Base-by-base conservation (phyloP, 2,113 vertebrate species). In the Phylloscopus trochilus region DNA sequence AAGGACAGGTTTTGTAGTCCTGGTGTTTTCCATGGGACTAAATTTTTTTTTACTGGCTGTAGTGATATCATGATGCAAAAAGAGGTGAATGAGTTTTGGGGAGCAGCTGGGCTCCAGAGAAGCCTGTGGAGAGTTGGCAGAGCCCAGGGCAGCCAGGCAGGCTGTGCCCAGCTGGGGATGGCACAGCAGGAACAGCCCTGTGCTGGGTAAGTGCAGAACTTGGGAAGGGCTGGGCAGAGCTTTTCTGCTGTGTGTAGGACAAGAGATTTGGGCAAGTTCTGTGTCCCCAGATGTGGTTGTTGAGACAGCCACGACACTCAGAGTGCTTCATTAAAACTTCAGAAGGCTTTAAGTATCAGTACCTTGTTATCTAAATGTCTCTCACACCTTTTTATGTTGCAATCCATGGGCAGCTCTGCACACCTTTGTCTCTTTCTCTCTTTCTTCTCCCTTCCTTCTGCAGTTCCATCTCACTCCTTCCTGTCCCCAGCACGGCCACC, bases 191-290 rank as follows among this genome's bases (percentile, higher is more conserved):
- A 44, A 55, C 53, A 47, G 33, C 82, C 58, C 28, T 0, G 3
- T 41, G 62, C 63, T 31, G 44, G 43, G 12, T 13, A n/a, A 47
- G 53, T 88, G 59, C 72, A 39, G 56, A 26, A 12, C 17, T 11
- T 28, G 33, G 30, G 15, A 17, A 19, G 15, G 27, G n/a, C 51
- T 52, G 74, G 13, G 56, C 74, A 31, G 14, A 2, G 5, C 37
- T 44, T 47, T 55, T 30, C 35, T 30, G 3, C 1, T 0, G 10
- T 12, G 9, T 23, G 24, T 15, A 15, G 14, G 14, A 51, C 7
- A 24, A 7, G 44, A 60, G n/a, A 33, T 46, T 11, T n/a, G 80
- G 39, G n/a, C 37, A 44, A 27, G 46, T 52, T 60, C 35, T 3
- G 20, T 53, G 60, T 69, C 41, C 53, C 53, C 53, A 55, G 53